Evolutionary conservation across 30 jellyfish, hydroid and myxozoan species (phyloP).

Genomic region (Hydractinia symbiolongicarpus): DNA sequence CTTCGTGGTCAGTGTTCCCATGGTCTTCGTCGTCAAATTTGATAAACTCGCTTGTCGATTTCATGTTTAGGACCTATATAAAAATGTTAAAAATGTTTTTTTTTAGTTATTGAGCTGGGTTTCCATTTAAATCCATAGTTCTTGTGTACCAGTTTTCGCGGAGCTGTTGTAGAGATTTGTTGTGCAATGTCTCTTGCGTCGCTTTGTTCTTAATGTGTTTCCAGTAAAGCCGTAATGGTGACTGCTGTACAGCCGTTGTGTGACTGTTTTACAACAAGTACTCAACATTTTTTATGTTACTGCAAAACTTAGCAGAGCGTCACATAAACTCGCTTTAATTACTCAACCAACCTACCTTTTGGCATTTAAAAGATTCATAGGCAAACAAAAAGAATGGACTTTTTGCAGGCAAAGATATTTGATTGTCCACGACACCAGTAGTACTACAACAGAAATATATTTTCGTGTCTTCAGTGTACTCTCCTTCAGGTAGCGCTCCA

Average conservation of each 20-base stretch:
- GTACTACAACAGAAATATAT: slow-evolving; percentile 61
- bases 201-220: too few species aligned
- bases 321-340: too few species aligned
- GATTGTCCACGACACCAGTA: slow-evolving; percentile 50
- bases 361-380: slow-evolving; percentile 71
- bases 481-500: slow-evolving; percentile 80
- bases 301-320: too few species aligned
- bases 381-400: slow-evolving; percentile 64
- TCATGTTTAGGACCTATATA: slow-evolving; percentile 53
- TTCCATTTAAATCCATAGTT: neutral
- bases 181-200: too few species aligned
- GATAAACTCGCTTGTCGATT: slow-evolving; percentile 69
- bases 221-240: too few species aligned
- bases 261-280: too few species aligned
- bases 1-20: slow-evolving; percentile 83
- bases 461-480: slow-evolving; percentile 76
- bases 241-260: too few species aligned
- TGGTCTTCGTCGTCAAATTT: slow-evolving; percentile 90
- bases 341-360: slow-evolving; percentile 38
- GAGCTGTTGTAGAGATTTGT: too few species aligned
- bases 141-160: too few species aligned
- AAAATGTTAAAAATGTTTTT: neutral
- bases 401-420: slow-evolving; percentile 57
- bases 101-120: neutral
- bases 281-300: too few species aligned